Base-by-base conservation (phyloP, 2,113 vertebrate species). In the Antigone vipio region DNA sequence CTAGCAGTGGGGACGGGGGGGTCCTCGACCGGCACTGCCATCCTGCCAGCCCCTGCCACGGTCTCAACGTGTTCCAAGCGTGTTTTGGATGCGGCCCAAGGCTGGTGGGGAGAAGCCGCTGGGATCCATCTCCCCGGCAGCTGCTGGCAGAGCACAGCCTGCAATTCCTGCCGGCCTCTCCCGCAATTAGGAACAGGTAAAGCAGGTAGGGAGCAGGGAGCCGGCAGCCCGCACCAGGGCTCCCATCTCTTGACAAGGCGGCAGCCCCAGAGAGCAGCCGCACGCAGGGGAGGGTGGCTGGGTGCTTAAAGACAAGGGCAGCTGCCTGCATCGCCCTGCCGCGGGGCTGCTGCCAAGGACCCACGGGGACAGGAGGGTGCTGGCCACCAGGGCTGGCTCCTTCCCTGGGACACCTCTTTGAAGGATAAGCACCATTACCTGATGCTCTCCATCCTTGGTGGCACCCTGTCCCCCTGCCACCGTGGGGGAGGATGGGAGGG, bases 21-120 rank as follows among this genome's bases (percentile, higher is more conserved):
- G 4, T 12, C 58, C 58, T 45, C 1, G 5, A 26, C 35, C 0
- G 7, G 38, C 69, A 34, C 71, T 19, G 78, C 81, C 4, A 0
- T 50, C 80, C 49, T 47, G 77, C 66, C 50, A 73, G 49, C 53
- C 35, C 55, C 63, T 58, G 47, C 92, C 24, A 1, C 1, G 26
- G 24, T 66, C 58, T 78, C 53, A 2, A 2, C 49, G 0, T 1
- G 0, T 44, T 71, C 72, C 75, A 2, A 7, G 17, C 0, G 4
- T 0, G 0, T 68, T 85, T 53, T 89, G 95, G 90, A 76, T 2
- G 3, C 9, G 5, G 53, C 82, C 79, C 55, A 49, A 38, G 49
- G 63, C 78, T 19, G 75, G n/a, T 21, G 88, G 92, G 82, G 64
- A 87, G 89, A 90, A 95, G 79, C 58, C 1, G 4, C 74, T 49